A percentile compares a stretch with the other conserved stretches of the same genome.
Evolutionary conservation across 2,797 vertebrate species (phyloP).

Genomic region (Varecia variegata): DNA sequence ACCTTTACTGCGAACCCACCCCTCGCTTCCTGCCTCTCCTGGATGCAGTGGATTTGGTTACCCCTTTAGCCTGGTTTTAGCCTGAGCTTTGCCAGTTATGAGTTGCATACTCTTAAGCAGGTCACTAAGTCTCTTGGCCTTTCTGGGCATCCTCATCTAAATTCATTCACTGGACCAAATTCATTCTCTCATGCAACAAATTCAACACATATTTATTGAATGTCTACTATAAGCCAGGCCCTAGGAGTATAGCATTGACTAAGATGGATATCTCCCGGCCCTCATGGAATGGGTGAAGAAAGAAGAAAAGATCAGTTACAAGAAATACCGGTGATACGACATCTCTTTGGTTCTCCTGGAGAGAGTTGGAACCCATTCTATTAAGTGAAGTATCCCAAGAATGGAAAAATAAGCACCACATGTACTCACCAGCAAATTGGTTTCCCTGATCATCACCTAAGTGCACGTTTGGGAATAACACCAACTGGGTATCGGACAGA

Average conservation of each 20-base stretch:
- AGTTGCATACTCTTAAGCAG: not conserved
- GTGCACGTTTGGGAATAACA: no score
- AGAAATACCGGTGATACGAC: no score
- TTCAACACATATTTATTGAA: not conserved
- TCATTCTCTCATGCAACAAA: constrained; percentile 18
- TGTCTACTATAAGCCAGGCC: not conserved
- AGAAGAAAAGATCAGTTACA: no score
- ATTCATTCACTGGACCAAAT: not conserved
- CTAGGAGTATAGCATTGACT: not conserved
- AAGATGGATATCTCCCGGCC: not conserved
- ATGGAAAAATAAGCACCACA: no score
- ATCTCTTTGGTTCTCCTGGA: no score
- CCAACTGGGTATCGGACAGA: no score
- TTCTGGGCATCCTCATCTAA: not conserved
- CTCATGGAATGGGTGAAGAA: not conserved
- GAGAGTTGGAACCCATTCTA: no score
- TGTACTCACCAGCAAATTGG: no score
- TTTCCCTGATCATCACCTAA: no score
- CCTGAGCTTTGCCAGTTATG: not conserved
- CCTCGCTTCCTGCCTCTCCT: not conserved
- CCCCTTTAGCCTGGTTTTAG: not conserved
- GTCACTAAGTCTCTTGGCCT: not conserved
- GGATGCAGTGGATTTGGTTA: not conserved
- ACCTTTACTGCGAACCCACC: not conserved
- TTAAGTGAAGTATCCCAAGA: no score